Percentiles rank a stretch among this genome's conserved stretches.
phyloP scores from a whole-genome alignment of 2,113 vertebrate species.

The Dasyornis broadbenti region DNA sequence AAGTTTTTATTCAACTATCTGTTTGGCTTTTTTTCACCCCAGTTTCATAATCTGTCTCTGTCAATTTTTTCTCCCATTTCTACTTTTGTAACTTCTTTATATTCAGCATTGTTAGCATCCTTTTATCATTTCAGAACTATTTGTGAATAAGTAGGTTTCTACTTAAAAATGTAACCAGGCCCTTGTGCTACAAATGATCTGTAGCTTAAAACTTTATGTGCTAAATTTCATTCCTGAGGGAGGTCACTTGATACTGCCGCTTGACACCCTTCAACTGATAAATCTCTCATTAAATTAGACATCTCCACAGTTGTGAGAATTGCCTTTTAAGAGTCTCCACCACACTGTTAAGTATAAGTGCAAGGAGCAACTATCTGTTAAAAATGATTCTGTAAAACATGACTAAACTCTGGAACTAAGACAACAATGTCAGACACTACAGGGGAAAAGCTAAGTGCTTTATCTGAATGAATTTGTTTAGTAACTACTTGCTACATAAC shows the following conservation, averaged over 20 bases:
- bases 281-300: constrained; percentile 43
- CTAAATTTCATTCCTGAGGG: neutral
- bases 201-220: neutral
- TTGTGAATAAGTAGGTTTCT: neutral
- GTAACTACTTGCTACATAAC: neutral
- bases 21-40: neutral
- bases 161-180: neutral
- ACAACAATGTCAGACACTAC: neutral
- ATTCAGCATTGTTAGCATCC: neutral
- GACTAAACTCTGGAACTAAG: neutral
- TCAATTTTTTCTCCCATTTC: neutral
- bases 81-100: neutral
- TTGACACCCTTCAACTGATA: constrained; percentile 1
- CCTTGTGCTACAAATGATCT: neutral
- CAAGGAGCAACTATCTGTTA: constrained; percentile 18
- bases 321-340: constrained; percentile 28
- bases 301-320: neutral
- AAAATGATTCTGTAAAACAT: constrained; percentile 25
- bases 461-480: neutral
- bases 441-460: neutral
- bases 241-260: neutral
- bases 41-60: neutral
- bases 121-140: neutral
- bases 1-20: neutral
- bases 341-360: neutral